Percentiles rank a stretch among this genome's conserved stretches.
Conservation (phyloP, 2,888 invertebrate species). For the Sinopyrophorus schimmeli region DNA sequence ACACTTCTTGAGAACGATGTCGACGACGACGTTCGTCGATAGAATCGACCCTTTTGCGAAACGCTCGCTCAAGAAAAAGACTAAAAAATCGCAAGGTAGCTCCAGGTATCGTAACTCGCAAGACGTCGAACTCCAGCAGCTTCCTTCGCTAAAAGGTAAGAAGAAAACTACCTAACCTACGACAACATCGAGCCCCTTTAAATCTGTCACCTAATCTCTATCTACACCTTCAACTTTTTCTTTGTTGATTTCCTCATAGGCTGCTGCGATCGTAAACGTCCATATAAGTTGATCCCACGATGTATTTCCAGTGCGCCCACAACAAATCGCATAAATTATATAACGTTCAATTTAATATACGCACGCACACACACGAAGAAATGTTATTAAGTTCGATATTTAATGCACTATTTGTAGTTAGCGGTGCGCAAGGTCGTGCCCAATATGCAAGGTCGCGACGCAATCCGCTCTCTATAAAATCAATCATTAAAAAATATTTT, state of each 20-base stretch:
- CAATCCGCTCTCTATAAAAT: constrained; percentile 25
- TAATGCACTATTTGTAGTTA: constrained; percentile 23
- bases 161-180: too few relatives aligned
- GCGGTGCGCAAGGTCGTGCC: constrained; percentile 30
- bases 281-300: constrained; percentile 8
- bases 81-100: constrained; percentile 98
- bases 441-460: constrained; percentile 25
- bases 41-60: constrained; percentile 99
- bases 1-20: constrained; percentile 56
- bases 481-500: constrained; percentile 26
- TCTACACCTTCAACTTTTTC: constrained; percentile 2
- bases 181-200: constrained; percentile 5
- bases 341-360: constrained; percentile 13
- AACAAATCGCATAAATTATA: constrained; percentile 23
- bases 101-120: constrained; percentile 98
- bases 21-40: constrained; percentile 94
- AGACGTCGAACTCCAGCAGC: constrained; percentile 94
- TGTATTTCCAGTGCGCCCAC: constrained; percentile 3
- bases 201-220: background rate
- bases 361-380: too few relatives aligned
- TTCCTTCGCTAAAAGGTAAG: constrained; percentile 96
- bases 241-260: constrained; percentile 1
- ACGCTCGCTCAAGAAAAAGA: constrained; percentile 96
- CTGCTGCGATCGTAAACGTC: constrained; percentile 1
- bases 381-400: constrained; percentile 26